Percentiles rank a stretch among this genome's conserved stretches.
Evolutionary conservation across 2,888 invertebrate species (phyloP).

Genomic region (Leptinotarsa haldemani): DNA sequence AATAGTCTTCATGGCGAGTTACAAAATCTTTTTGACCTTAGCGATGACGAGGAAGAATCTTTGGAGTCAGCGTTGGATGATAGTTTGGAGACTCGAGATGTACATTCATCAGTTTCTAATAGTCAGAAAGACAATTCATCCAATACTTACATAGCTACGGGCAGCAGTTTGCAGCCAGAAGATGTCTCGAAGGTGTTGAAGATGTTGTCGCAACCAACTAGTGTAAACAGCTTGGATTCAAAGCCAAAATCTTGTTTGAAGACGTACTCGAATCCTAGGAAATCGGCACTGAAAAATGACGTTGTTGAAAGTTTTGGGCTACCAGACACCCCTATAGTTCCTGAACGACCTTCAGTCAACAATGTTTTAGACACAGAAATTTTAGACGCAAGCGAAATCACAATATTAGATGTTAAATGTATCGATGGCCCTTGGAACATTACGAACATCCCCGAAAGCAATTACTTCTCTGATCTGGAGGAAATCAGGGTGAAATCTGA

Average conservation of each 20-base stretch:
- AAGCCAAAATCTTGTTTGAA: slow-evolving; percentile 48
- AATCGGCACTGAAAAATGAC: slow-evolving; percentile 43
- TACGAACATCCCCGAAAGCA: slow-evolving; percentile 33
- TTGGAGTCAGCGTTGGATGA: slow-evolving; percentile 30
- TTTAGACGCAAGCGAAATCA: slow-evolving; percentile 48
- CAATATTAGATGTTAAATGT: slow-evolving; percentile 41
- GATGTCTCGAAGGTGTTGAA: slow-evolving; percentile 57
- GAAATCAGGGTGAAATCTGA: slow-evolving; percentile 39
- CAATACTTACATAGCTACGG: slow-evolving; percentile 17
- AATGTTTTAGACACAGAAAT: slow-evolving; percentile 45
- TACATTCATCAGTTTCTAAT: slow-evolving; percentile 7
- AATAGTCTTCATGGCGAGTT: background rate
- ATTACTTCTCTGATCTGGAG: slow-evolving; percentile 28
- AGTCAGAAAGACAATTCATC: background rate
- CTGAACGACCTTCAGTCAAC: slow-evolving; percentile 42
- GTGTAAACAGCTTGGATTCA: slow-evolving; percentile 37
- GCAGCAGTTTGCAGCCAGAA: slow-evolving; percentile 31
- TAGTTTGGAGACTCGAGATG: slow-evolving; percentile 21
- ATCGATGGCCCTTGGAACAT: slow-evolving; percentile 46
- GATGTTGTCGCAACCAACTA: slow-evolving; percentile 52
- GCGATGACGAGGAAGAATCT: slow-evolving; percentile 23
- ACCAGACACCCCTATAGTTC: slow-evolving; percentile 58
- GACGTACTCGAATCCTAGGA: slow-evolving; percentile 58
- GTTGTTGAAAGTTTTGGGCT: slow-evolving; percentile 58
- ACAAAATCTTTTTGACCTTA: slow-evolving; percentile 5